These are phyloP conservation scores for Pegoplata infirma DNA, from an alignment of 2,888 invertebrate species.

Conservation along the genomic window DNA sequence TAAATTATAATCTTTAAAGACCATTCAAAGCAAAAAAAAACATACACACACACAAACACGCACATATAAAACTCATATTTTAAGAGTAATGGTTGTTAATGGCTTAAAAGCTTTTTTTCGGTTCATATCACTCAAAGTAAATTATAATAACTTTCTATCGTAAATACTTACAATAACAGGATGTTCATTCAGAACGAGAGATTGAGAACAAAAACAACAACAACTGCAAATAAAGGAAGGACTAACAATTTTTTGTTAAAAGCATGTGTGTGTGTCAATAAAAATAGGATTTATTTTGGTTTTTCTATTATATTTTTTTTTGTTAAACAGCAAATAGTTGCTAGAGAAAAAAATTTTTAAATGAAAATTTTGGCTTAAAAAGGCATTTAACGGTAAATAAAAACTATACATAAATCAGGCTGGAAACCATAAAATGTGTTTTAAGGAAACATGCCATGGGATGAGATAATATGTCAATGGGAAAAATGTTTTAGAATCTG, in stretches of 20 bases:
- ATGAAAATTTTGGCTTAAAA: too few relatives aligned
- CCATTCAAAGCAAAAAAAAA: neutral
- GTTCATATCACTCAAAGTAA: slow-evolving; percentile 68
- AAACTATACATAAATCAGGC: too few relatives aligned
- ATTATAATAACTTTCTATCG: slow-evolving; percentile 59
- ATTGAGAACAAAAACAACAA: neutral
- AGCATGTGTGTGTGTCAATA: slow-evolving; percentile 25
- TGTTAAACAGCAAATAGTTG: too few relatives aligned
- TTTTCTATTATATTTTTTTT: too few relatives aligned
- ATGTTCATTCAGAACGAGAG: too few relatives aligned
- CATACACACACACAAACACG: too few relatives aligned
- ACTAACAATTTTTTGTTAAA: neutral
- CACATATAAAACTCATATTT: slow-evolving; percentile 4
- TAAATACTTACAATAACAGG: slow-evolving; percentile 39
- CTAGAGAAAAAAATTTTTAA: too few relatives aligned
- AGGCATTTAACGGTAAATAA: too few relatives aligned
- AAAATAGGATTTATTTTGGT: slow-evolving; percentile 14
- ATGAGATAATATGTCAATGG: too few relatives aligned
- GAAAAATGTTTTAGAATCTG: too few relatives aligned
- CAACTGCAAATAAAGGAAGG: neutral
- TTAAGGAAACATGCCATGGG: too few relatives aligned
- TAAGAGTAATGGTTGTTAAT: slow-evolving; percentile 66
- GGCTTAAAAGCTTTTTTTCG: slow-evolving; percentile 75
- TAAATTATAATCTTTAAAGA: slow-evolving; percentile 37
- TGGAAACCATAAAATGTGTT: too few relatives aligned